Base-by-base conservation (phyloP, 2,888 invertebrate genomes). In the Poecilus cupreus region DNA sequence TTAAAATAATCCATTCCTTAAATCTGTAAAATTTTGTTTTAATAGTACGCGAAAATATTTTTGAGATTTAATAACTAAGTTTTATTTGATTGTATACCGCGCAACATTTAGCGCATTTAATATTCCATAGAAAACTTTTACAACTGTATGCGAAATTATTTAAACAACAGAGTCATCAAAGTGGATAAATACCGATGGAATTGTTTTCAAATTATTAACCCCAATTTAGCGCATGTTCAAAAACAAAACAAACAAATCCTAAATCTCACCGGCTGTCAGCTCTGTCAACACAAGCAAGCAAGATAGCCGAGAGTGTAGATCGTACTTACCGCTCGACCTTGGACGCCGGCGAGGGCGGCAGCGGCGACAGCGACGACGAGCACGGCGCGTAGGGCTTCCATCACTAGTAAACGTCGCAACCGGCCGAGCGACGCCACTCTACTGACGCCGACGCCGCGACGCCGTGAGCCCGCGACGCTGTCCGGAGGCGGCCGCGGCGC, bases 301-400 rank as follows among this genome's bases (percentile, higher is more conserved):
- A 32, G 32, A 49, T 4, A 13, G 46, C 13, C 4, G 43, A 18
- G 51, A 51, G 51, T 13, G 46, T 4, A 13, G 5, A 11, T 51
- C 51, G 18, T n/a, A 78, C 79, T 79, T 79, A 79, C 79, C 68
- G 79, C 79, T 32, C 79, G 79, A 22, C 70, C 79, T 79, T 79
- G 79, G 32, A 51, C 79, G 70, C 49, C 64, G 20, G 68, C 8
- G 32, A 32, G 18, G 70, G 68, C 68, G 79, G 37, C 68, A 32
- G 43, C 32, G 49, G 37, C 79, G 51, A 37, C 79, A 13, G 37
- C 68, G 16, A 32, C 79, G 37, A 49, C 13, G 26, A 75, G 16
- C 75, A 75, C 51, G 37, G 54, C 64, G 37, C 32, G 64, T 2
- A 68, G 32, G 10, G 64, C 64, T 32, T 68, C 64, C 64, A 68